Conservation (phyloP, 1,140 invertebrate genomes). For the Cydia pomonella region DNA sequence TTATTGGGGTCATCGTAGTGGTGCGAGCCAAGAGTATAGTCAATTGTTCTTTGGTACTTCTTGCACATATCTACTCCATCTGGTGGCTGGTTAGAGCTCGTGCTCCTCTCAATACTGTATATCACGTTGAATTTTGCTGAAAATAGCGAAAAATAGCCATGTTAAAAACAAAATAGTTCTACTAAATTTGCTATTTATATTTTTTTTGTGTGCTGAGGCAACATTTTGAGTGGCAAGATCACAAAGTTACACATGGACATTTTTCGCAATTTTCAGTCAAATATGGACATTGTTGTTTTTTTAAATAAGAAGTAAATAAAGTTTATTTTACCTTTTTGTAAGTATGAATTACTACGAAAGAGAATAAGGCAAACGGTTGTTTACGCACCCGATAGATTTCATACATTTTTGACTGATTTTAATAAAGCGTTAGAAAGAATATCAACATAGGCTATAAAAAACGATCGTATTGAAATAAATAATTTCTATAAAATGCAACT, state of each 20-base stretch:
- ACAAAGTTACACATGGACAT: slow-evolving; percentile 18
- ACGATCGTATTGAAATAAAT: no score
- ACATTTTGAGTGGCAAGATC: not conserved
- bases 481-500: no score
- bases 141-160: slow-evolving; percentile 29
- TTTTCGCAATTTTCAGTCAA: slow-evolving; percentile 17
- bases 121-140: slow-evolving; percentile 10
- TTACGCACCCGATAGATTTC: no score
- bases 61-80: not conserved
- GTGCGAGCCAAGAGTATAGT: not conserved
- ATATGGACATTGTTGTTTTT: not conserved
- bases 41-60: not conserved
- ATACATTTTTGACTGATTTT: no score
- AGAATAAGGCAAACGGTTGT: no score
- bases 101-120: not conserved
- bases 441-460: no score
- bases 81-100: not conserved
- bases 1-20: not conserved
- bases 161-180: not conserved
- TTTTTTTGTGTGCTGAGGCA: not conserved
- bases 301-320: not conserved
- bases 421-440: no score
- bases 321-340: not conserved
- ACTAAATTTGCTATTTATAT: not conserved
- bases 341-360: not conserved